Evolutionary conservation across 1,140 invertebrate genomes (phyloP).

Genomic region (Lepidurus packardi): DNA sequence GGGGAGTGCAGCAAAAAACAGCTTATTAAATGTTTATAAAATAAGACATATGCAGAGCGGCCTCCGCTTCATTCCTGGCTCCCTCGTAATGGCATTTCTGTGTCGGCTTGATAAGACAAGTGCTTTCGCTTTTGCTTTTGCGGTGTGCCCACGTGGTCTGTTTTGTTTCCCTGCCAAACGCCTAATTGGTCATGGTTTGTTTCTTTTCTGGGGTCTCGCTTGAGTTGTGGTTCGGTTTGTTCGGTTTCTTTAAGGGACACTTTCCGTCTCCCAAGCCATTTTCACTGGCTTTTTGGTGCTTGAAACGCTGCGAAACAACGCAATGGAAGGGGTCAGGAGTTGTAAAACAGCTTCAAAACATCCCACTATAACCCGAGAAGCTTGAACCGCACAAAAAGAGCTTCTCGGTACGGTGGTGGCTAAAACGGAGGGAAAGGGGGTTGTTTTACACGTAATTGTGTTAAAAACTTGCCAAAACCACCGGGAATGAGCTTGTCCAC

Average conservation of each 20-base stretch:
- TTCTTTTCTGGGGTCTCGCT: background rate
- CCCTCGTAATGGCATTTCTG: background rate
- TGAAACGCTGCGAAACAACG: background rate
- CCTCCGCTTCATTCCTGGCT: background rate
- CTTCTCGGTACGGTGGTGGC: background rate
- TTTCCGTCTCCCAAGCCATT: background rate
- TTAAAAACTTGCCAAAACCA: background rate
- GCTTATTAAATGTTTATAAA: background rate
- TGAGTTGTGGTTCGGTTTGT: too few relatives aligned
- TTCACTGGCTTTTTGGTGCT: background rate
- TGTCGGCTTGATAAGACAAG: slow-evolving; percentile 21
- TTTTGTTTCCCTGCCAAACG: slow-evolving; percentile 17
- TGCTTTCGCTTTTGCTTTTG: background rate
- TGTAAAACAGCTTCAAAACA: background rate
- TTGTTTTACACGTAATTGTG: background rate
- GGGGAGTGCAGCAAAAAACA: background rate
- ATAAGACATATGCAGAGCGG: background rate
- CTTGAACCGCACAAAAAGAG: background rate
- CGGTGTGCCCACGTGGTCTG: background rate
- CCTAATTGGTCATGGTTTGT: background rate
- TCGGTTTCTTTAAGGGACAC: too few relatives aligned
- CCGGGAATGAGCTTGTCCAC: background rate
- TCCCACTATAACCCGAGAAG: background rate
- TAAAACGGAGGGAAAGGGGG: background rate
- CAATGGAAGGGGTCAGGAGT: background rate